These are phyloP conservation scores for Drosophila neocordata DNA, from an alignment of 1,140 invertebrate species.

Conservation along the genomic window DNA sequence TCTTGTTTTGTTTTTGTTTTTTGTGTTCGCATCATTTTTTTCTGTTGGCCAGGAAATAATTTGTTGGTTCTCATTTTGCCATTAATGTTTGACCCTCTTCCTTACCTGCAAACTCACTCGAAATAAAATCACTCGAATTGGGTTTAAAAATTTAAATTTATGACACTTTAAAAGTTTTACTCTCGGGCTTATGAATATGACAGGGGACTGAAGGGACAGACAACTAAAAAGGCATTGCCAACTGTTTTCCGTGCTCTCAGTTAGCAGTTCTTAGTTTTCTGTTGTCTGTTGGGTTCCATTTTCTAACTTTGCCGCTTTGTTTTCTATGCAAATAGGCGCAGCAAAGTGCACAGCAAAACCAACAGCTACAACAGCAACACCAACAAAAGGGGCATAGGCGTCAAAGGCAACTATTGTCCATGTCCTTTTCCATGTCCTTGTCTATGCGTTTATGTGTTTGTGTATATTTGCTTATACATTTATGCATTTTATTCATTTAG, in stretches of 20 bases:
- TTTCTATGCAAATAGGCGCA: slow-evolving; percentile 43
- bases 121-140: background rate
- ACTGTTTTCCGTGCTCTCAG: slow-evolving; percentile 2
- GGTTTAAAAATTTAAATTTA: slow-evolving; percentile 47
- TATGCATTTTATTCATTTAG: slow-evolving; percentile 69
- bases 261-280: slow-evolving; percentile 18
- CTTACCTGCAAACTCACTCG: slow-evolving; percentile 3
- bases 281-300: slow-evolving; percentile 13
- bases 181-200: slow-evolving; percentile 29
- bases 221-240: slow-evolving; percentile 37
- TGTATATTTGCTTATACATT: slow-evolving; percentile 44
- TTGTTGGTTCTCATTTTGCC: slow-evolving; percentile 55
- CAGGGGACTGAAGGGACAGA: background rate
- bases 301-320: slow-evolving; percentile 60
- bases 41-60: slow-evolving; percentile 70
- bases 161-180: slow-evolving; percentile 49
- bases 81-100: slow-evolving; percentile 39
- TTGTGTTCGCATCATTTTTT: slow-evolving; percentile 7
- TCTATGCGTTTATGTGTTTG: slow-evolving; percentile 21
- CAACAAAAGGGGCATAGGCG: slow-evolving; percentile 21
- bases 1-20: slow-evolving; percentile 12
- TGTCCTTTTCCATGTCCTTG: slow-evolving; percentile 2
- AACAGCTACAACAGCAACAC: slow-evolving; percentile 16
- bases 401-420: slow-evolving; percentile 57
- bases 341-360: slow-evolving; percentile 30